Conservation (phyloP, 1,140 invertebrate genomes). For the Archivesica marissinica region DNA sequence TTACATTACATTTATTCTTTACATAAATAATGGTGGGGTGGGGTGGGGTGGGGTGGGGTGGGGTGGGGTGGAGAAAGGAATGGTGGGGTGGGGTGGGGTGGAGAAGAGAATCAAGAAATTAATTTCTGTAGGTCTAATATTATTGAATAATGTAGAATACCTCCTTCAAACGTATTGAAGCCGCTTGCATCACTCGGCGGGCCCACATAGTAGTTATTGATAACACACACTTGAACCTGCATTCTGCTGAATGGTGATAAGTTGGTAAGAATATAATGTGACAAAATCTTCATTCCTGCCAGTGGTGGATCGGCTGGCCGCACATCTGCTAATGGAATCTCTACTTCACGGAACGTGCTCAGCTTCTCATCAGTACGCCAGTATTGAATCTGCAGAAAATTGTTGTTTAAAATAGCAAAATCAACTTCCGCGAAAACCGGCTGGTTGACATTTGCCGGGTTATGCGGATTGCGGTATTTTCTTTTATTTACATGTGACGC, state of each 20-base stretch:
- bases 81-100: no score
- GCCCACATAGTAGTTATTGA: conserved; percentile 74
- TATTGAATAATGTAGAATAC: conserved; percentile 46
- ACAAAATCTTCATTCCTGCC: neutral
- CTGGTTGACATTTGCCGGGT: no score
- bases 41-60: no score
- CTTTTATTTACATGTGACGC: no score
- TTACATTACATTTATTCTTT: no score
- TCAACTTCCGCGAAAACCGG: no score
- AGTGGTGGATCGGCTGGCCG: neutral
- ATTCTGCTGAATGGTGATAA: conserved; percentile 69
- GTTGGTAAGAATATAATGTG: conserved; percentile 57
- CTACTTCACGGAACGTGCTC: conserved; percentile 52
- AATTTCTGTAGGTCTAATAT: neutral
- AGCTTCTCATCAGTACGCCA: conserved; percentile 40
- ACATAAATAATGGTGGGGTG: no score
- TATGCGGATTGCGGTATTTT: no score
- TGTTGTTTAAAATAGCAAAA: no score
- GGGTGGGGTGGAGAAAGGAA: no score
- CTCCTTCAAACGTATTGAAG: conserved; percentile 69
- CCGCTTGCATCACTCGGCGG: conserved; percentile 65
- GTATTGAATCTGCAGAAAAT: conserved; percentile 42
- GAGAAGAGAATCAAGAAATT: neutral
- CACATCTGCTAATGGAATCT: conserved; percentile 3
- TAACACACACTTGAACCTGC: conserved; percentile 67